Conservation (phyloP, 1,140 invertebrate species). For the Cryptotermes secundus region DNA sequence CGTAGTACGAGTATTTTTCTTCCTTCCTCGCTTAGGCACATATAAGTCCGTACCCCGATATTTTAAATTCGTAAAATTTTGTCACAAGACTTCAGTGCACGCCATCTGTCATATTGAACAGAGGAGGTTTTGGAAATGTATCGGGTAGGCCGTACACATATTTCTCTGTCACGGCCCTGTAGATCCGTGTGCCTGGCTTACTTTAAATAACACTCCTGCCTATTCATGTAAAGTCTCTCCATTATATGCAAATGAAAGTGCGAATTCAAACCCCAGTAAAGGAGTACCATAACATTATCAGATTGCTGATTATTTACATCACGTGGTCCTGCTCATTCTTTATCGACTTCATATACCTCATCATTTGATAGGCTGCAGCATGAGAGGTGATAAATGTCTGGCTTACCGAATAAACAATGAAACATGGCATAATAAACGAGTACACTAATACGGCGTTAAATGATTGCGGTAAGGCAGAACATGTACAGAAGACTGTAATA, state of each 20-base stretch:
- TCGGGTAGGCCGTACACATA: background rate
- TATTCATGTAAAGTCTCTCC: background rate
- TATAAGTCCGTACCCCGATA: background rate
- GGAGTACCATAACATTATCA: background rate
- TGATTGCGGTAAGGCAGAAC: background rate
- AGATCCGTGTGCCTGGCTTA: background rate
- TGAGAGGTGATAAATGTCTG: background rate
- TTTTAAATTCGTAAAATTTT: background rate
- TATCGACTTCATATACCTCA: background rate
- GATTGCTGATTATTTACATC: background rate
- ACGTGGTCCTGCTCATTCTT: background rate
- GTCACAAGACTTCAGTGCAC: background rate
- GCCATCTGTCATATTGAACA: background rate
- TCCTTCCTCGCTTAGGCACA: background rate
- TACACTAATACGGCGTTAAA: background rate
- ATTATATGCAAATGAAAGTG: background rate
- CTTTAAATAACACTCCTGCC: background rate
- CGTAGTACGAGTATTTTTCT: background rate
- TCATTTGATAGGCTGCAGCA: background rate
- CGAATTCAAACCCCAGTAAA: background rate
- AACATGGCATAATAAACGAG: background rate
- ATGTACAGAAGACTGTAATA: background rate
- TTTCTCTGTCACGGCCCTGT: background rate
- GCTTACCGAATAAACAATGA: background rate
- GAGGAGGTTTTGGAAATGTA: background rate